phyloP scores from a whole-genome alignment of 2,113 vertebrate genomes.

The Aix galericulata region DNA sequence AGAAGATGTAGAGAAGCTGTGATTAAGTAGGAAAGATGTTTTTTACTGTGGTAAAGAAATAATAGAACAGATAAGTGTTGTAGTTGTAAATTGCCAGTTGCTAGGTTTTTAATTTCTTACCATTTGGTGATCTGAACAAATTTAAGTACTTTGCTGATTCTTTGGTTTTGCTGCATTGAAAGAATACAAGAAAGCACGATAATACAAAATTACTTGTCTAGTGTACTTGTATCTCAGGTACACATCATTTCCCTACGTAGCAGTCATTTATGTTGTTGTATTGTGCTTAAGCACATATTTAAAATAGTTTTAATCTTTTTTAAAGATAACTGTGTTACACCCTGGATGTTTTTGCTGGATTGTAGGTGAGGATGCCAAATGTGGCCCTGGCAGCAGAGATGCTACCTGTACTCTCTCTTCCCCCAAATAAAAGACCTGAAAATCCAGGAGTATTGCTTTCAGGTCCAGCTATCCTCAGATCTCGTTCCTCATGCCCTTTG shows the following conservation, averaged over 20 bases:
- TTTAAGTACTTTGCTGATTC: slow-evolving; percentile 2
- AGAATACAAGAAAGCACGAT: neutral
- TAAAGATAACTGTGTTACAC: neutral
- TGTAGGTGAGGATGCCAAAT: neutral
- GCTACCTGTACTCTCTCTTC: neutral
- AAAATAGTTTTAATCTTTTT: neutral
- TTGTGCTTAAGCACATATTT: neutral
- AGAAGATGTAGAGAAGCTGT: neutral
- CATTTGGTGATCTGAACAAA: neutral
- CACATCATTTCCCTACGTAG: neutral
- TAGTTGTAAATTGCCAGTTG: neutral
- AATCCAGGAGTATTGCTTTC: neutral
- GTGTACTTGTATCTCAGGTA: neutral
- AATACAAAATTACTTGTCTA: neutral
- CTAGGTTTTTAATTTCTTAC: slow-evolving; percentile 4
- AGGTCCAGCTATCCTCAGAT: neutral
- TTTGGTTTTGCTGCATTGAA: neutral
- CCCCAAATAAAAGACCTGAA: neutral
- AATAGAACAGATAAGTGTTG: neutral
- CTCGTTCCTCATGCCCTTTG: neutral
- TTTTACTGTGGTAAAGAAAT: neutral
- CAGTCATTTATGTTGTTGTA: neutral
- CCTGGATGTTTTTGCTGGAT: neutral
- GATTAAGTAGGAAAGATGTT: neutral
- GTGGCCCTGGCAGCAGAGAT: neutral